Base-by-base conservation (phyloP, 2,888 invertebrate genomes). In the Andrena chrysosceles region DNA sequence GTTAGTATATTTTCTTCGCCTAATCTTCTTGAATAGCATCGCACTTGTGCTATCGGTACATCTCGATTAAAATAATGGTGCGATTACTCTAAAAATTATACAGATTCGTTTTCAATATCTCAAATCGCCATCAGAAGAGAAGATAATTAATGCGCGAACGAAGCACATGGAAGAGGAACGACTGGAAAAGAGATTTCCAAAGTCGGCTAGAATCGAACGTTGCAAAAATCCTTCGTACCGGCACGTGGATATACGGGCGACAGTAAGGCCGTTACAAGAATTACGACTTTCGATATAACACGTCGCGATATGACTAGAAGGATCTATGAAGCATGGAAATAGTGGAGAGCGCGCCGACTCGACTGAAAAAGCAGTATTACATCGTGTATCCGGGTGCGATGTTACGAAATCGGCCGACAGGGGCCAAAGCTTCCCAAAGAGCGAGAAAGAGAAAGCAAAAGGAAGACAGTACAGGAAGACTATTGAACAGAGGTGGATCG, bases 321-420 rank as follows among this genome's bases (percentile, higher is more conserved):
- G 74, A 77, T 72, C 74, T 74, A 74, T 63, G 71, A 77, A 70
- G 77, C 62, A 74, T 83, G 29, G 80, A 83, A 71, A 71, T 74
- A 73, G 80, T 54, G 52, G 60, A 49, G 48, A 59, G n/a, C 35
- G 56, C 69, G 49, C 10, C 10, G 54, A 67, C 67, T 52, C 60
- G 73, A 67, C 77, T 78, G 85, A 86, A 86, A 84, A 80, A 80
- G 73, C 77, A 80, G 77, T 13, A 82, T 81, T 85, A 82, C 74
- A 67, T 68, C 68, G 85, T 77, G 77, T 77, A 77, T 82, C 85
- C 81, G 82, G 77, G 80, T 73, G 77, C 64, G 62, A 70, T 31
- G 77, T 86, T 86, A 79, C 83, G 83, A 86, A 85, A 85, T 67
- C 60, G 62, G 31, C 62, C 68, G 56, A 48, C 67, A 62, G 77